Base-by-base conservation (phyloP, 1,140 invertebrate genomes). In the Kradibia gibbosae region DNA sequence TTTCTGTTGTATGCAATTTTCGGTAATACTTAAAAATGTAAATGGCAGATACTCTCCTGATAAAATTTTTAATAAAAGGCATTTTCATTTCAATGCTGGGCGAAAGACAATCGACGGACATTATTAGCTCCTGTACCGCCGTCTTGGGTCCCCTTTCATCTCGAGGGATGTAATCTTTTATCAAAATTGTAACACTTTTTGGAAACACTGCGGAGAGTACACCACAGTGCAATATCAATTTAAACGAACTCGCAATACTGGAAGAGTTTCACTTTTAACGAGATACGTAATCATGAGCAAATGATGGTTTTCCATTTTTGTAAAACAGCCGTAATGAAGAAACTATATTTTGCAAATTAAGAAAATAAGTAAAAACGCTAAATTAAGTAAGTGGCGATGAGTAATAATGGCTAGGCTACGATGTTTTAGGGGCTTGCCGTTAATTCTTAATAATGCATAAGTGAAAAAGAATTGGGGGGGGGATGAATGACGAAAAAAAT, bases 201-300 rank as follows among this genome's bases (percentile, higher is more conserved):
- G 53, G 34, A 62, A 78, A 80, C 39, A 78, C 80, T 78, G 78
- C 57, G 62, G 75, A 80, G 55, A 86, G 83, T 86, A 88, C 88
- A 88, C 87, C 86, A 88, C 87, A 87, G 88, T 89, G 89, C 88
- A 90, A 90, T 90, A 89, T 85, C 78, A n/a, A 78, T 70, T 60
- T 72, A 25, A 65, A 81, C 70, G 80, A 82, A 72, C 73, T 80
- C 80, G 84, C 82, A 74, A 83, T 85, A 84, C 78, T 71, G 65
- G 76, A 82, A 71, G 79, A 84, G 78, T 62, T 82, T 82, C 71
- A 67, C 76, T 84, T 81, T 78, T 78, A 83, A 84, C 79, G 83
- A 86, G 39, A 87, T 72, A 87, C 85, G 84, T 87, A 86, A 87
- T n/a, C n/a, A 70, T 53, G 57, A 77, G 71, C 39, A 80, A 79